Evolutionary conservation across 2,888 invertebrate genomes (phyloP).

Genomic region (Dryadula phaetusa): DNA sequence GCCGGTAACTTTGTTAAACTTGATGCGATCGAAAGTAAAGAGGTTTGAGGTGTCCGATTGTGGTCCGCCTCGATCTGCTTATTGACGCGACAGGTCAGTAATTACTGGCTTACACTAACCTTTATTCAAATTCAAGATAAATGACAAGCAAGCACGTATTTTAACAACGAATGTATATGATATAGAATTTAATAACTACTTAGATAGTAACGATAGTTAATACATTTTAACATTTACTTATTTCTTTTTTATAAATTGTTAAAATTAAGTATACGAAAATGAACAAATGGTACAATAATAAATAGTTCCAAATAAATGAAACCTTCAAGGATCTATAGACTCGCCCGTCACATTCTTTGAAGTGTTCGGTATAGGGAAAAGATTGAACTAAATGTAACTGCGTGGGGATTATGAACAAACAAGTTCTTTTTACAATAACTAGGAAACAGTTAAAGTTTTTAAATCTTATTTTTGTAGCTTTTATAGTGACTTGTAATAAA

Average conservation of each 20-base stretch:
- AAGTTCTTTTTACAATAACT: conserved; percentile 56
- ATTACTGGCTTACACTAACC: conserved; percentile 49
- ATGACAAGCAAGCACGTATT: too few species aligned
- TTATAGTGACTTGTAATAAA: conserved; percentile 53
- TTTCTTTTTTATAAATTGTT: neutral
- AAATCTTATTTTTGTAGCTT: conserved; percentile 49
- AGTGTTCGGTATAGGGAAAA: conserved; percentile 45
- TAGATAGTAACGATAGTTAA: neutral
- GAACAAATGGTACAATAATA: conserved; percentile 13
- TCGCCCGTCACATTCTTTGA: conserved; percentile 45
- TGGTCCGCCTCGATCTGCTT: conserved; percentile 55
- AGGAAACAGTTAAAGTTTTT: conserved; percentile 56
- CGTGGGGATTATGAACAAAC: conserved; percentile 44
- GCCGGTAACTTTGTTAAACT: conserved; percentile 55
- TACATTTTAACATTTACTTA: too few species aligned
- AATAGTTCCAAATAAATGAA: conserved; percentile 39
- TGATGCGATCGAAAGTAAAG: conserved; percentile 61
- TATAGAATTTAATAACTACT: neutral
- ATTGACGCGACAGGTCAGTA: conserved; percentile 69
- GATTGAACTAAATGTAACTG: conserved; percentile 29
- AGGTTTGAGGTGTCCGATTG: conserved; percentile 58
- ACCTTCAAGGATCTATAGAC: conserved; percentile 41
- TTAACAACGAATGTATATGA: neutral
- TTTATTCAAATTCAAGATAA: neutral
- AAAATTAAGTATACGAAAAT: neutral